These are phyloP conservation scores for Procapra przewalskii DNA, from an alignment of 2,113 vertebrate genomes.

Conservation along the genomic window DNA sequence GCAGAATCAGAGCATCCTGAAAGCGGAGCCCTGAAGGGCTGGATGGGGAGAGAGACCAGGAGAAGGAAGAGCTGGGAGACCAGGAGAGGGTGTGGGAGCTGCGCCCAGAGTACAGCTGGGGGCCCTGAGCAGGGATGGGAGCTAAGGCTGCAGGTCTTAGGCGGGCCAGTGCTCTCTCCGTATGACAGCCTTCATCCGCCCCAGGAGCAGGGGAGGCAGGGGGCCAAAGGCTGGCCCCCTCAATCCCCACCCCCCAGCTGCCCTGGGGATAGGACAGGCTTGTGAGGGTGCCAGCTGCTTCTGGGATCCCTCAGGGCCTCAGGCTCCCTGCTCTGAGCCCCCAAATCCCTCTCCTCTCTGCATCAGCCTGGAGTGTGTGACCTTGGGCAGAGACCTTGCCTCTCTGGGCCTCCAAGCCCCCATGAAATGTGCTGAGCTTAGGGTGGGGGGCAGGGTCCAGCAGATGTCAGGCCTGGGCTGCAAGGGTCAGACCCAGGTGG, in stretches of 20 bases:
- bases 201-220: neutral
- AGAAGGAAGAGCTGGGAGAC: neutral
- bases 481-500: neutral
- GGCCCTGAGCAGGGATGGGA: neutral
- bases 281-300: neutral
- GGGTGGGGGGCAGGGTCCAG: accelerated
- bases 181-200: too few species aligned
- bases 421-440: neutral
- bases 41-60: neutral
- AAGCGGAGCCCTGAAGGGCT: neutral
- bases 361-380: neutral
- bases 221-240: neutral
- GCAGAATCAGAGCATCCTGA: too few species aligned
- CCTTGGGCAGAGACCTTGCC: neutral
- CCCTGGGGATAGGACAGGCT: neutral
- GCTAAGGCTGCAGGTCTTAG: neutral
- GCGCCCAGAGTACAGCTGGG: neutral
- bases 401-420: neutral
- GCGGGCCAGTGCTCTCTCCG: neutral
- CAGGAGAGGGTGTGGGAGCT: accelerated
- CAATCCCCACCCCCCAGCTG: accelerated
- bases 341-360: neutral
- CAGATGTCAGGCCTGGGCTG: neutral
- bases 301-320: accelerated
- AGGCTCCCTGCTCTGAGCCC: neutral